A percentile compares a stretch with the other conserved stretches of the same genome.
Conservation (phyloP, 2,888 invertebrate genomes). For the Morpho achilles region DNA sequence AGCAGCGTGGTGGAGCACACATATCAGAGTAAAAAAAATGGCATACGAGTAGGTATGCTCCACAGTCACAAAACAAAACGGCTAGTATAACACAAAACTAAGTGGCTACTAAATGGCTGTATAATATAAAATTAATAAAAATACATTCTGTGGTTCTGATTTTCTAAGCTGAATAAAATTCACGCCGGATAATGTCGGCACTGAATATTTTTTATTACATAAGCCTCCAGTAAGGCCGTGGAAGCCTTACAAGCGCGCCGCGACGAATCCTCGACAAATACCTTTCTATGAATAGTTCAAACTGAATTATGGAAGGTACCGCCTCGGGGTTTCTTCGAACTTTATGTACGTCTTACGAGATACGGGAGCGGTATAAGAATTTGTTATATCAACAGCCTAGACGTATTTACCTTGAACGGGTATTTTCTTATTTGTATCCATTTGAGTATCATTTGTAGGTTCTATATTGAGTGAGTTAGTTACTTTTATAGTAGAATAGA, state of each 20-base stretch:
- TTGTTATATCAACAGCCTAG: slow-evolving; percentile 6
- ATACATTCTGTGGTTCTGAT: not conserved
- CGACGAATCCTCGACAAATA: slow-evolving; percentile 5
- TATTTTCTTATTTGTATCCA: not conserved
- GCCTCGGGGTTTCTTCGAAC: slow-evolving; percentile 6
- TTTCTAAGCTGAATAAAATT: slow-evolving; percentile 3
- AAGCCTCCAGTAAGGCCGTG: slow-evolving; percentile 18
- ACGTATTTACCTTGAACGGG: slow-evolving; percentile 3
- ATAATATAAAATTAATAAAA: not conserved
- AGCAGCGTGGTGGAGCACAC: no score
- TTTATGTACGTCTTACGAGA: slow-evolving; percentile 6
- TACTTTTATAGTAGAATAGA: no score
- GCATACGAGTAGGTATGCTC: no score
- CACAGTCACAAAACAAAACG: no score
- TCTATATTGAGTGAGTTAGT: not conserved
- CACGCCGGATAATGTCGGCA: not conserved
- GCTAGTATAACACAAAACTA: no score
- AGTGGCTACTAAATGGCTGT: no score
- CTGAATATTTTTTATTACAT: slow-evolving; percentile 8
- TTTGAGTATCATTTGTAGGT: not conserved
- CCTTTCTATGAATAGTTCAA: slow-evolving; percentile 21
- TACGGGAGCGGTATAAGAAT: slow-evolving; percentile 6
- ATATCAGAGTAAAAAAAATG: no score
- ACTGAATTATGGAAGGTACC: slow-evolving; percentile 22
- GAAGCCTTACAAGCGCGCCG: slow-evolving; percentile 23